Evolutionary conservation across 1,140 invertebrate species (phyloP).

Genomic region (Macrobrachium rosenbergii): DNA sequence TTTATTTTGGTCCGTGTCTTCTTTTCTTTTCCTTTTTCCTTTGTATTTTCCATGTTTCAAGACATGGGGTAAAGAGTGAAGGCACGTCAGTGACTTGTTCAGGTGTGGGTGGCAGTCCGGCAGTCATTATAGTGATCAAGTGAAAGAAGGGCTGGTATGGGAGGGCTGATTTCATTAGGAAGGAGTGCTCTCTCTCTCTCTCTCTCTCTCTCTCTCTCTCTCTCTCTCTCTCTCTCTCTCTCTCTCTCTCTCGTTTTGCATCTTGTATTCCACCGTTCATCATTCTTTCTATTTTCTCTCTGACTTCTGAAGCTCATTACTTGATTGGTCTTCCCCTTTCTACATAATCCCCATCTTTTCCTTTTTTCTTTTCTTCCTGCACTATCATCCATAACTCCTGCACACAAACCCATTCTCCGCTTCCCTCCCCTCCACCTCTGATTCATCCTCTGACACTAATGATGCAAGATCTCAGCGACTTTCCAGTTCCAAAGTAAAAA

Average conservation of each 20-base stretch:
- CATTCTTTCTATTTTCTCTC: neutral
- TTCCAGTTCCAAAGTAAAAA: neutral
- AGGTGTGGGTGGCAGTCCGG: too few species aligned
- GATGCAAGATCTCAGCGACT: conserved; percentile 30
- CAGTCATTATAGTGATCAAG: too few species aligned
- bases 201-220: conserved; percentile 24
- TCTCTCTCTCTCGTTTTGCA: neutral
- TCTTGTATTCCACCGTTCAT: neutral
- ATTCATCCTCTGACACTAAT: conserved; percentile 47
- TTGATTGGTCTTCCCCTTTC: neutral
- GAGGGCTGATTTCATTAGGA: too few species aligned
- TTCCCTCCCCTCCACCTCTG: neutral
- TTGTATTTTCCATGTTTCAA: neutral
- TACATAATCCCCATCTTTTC: neutral
- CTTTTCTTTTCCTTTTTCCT: neutral
- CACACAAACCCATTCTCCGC: neutral
- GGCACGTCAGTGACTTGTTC: too few species aligned
- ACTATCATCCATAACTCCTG: neutral
- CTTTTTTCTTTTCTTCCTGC: neutral
- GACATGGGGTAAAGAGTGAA: too few species aligned
- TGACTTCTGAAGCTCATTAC: neutral
- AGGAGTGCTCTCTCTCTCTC: neutral
- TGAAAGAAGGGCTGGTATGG: too few species aligned
- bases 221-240: neutral
- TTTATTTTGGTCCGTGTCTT: neutral